Percentiles rank a stretch among this genome's conserved stretches.
Conservation (phyloP, 2,888 invertebrate genomes). For the Mesoligia furuncula region DNA sequence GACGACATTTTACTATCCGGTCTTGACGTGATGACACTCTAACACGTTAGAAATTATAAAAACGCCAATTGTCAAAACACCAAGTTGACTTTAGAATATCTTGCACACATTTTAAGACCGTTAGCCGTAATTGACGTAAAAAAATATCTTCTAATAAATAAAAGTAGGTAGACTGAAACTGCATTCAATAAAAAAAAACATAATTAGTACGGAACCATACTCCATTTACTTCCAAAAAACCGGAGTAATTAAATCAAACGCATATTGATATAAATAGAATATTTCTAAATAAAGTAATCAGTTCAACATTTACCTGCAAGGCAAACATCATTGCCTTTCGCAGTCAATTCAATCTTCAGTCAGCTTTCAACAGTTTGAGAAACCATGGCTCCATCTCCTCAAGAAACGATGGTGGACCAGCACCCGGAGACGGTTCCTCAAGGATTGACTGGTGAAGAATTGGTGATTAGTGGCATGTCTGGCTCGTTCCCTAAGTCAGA, state of each 20-base stretch:
- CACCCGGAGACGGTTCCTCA: constrained; percentile 42
- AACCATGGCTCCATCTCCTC: constrained; percentile 46
- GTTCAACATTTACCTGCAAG: neutral
- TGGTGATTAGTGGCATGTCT: constrained; percentile 91
- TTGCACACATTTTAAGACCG: neutral
- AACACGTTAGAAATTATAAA: no score
- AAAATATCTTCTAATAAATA: neutral
- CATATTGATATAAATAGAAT: constrained; percentile 18
- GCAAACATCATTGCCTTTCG: neutral
- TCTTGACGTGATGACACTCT: neutral
- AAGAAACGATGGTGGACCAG: constrained; percentile 33
- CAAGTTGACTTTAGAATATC: neutral
- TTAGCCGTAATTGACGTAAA: neutral
- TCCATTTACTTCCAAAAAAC: neutral
- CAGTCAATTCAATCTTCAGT: neutral
- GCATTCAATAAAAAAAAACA: neutral
- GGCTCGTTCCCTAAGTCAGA: constrained; percentile 92
- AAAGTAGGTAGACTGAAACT: neutral
- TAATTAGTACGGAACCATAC: constrained; percentile 20
- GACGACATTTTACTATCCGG: no score
- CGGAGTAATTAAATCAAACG: neutral
- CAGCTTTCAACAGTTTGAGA: neutral
- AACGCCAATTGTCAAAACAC: neutral
- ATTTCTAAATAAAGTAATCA: neutral
- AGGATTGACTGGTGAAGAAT: constrained; percentile 82